phyloP scores from a whole-genome alignment of 2,888 invertebrate genomes.

The Scaptomyza caliginosa region DNA sequence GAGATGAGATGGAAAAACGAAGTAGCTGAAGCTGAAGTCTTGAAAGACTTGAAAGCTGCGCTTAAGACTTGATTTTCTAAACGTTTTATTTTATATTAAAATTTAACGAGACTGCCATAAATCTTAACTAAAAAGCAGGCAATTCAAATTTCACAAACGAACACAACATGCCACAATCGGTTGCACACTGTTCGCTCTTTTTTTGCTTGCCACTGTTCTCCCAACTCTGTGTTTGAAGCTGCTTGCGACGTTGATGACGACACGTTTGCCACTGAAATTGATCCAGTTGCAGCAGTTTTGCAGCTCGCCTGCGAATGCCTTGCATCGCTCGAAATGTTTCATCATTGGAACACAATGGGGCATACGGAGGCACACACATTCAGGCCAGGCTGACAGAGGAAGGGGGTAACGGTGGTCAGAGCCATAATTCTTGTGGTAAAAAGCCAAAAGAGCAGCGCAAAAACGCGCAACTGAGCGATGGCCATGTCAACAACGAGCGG shows the following conservation, averaged over 20 bases:
- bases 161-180: slow-evolving; percentile 33
- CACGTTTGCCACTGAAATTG: slow-evolving; percentile 78
- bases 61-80: slow-evolving; percentile 51
- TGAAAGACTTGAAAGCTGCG: slow-evolving; percentile 4
- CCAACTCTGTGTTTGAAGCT: not conserved
- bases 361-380: not conserved
- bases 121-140: slow-evolving; percentile 82
- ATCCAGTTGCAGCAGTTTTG: slow-evolving; percentile 79
- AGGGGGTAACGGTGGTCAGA: slow-evolving; percentile 17
- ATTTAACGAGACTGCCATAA: slow-evolving; percentile 83
- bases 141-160: slow-evolving; percentile 81
- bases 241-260: slow-evolving; percentile 54
- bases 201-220: not conserved
- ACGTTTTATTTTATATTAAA: slow-evolving; percentile 82
- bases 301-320: slow-evolving; percentile 62
- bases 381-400: not conserved
- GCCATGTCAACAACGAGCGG: slow-evolving; percentile 47
- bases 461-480: slow-evolving; percentile 58
- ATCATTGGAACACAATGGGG: slow-evolving; percentile 56
- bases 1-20: not conserved
- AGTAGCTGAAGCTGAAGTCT: slow-evolving; percentile 1
- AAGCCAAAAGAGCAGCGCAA: slow-evolving; percentile 60
- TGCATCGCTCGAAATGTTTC: slow-evolving; percentile 77
- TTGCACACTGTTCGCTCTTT: slow-evolving; percentile 16
- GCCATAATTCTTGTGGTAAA: slow-evolving; percentile 80